Evolutionary conservation across 2,113 vertebrate species (phyloP), one percentile per base, ranked within the genome.

Genomic region (Rhineura floridana): DNA sequence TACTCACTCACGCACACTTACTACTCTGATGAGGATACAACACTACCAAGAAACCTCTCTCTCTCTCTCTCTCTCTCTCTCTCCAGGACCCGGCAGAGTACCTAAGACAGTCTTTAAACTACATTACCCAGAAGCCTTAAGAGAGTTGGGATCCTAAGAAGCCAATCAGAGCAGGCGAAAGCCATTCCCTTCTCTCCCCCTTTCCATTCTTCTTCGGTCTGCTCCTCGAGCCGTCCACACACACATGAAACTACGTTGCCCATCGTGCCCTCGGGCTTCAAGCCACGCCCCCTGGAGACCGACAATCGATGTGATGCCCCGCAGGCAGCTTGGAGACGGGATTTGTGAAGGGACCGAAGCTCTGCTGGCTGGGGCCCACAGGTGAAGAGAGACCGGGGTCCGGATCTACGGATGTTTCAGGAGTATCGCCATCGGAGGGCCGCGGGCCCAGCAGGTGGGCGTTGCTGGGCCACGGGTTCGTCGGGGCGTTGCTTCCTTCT

Each of bases 101-200:
- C 52, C 48, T 17, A 1, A 6, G 3, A 33, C 17, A 2, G 28
- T 50, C 30, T 3, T 48, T 67, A 39, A 79, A 86, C 62, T 69
- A 79, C 76, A 69, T 63, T 87, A 23, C n/a, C 85, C 85, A 67
- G 19, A 79, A 69, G n/a, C 84, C 55, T 52, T 15, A 28, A 46
- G 52, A 33, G 3, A 6, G 13, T 25, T 3, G 8, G n/a, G 1
- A 15, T 3, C n/a, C 28, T 6, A 25, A 44, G 1, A 3, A 19
- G 15, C 62, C 77, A 87, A 80, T 87, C 77, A 72, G 42, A 42
- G 48, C 46, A 21, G 25, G 42, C 36, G 28, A 33, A 59, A 36
- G 2, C 10, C 28, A 48, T 59, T 21, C 1, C n/a, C 17, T 19
- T 23, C 81, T 3, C 39, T 42, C 36, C 9, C 23, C 23, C 9